Evolutionary conservation across 2,888 invertebrate species (phyloP).

Genomic region (Griposia aprilina): DNA sequence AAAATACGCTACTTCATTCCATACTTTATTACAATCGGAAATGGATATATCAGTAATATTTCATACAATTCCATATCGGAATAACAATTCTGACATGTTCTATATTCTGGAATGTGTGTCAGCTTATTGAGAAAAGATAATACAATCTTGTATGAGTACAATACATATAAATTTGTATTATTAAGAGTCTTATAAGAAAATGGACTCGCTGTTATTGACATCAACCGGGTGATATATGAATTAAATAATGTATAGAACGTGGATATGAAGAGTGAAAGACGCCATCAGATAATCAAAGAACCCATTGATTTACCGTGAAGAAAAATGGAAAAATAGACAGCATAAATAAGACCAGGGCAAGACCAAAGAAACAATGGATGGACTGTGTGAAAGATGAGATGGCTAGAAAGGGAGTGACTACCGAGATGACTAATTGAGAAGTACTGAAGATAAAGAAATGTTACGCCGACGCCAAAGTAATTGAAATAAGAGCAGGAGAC

Average conservation of each 20-base stretch:
- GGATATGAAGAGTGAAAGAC: background rate
- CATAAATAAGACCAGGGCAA: background rate
- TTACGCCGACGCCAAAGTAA: background rate
- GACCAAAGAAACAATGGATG: background rate
- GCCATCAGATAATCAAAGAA: background rate
- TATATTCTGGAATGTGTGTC: constrained; percentile 16
- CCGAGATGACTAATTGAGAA: background rate
- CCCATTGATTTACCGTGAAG: background rate
- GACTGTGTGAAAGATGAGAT: background rate
- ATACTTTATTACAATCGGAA: constrained; percentile 41
- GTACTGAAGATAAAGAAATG: background rate
- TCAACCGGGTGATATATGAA: background rate
- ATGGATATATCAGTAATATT: constrained; percentile 35
- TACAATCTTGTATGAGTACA: constrained; percentile 35
- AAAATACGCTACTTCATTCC: constrained; percentile 21
- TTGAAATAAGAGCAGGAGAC: background rate
- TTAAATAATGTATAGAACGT: background rate
- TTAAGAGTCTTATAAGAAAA: background rate
- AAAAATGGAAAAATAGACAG: background rate
- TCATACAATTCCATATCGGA: constrained; percentile 31
- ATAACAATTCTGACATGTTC: constrained; percentile 41
- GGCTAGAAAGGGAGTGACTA: background rate
- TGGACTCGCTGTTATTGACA: background rate
- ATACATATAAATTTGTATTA: constrained; percentile 3
- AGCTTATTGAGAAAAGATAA: constrained; percentile 29